Evolutionary conservation across 1,140 invertebrate genomes (phyloP).

Genomic region (Hylaeus volcanicus): DNA sequence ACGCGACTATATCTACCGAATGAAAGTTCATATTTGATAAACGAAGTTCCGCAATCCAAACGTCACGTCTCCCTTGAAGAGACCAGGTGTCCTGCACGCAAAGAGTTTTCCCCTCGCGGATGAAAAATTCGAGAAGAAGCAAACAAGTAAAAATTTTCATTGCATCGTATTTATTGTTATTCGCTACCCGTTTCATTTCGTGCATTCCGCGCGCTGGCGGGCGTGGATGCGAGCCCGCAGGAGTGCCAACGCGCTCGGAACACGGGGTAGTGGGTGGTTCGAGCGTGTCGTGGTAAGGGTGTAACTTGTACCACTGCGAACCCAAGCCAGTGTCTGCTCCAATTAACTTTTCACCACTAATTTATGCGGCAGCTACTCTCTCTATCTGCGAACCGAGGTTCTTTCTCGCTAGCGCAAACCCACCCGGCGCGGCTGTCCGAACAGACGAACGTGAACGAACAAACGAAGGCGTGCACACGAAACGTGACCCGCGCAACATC

Average conservation of each 20-base stretch:
- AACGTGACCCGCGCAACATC: conserved; percentile 19
- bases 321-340: conserved; percentile 72
- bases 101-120: no score
- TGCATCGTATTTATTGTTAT: not conserved
- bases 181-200: not conserved
- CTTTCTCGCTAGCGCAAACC: conserved; percentile 40
- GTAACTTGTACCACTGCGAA: conserved; percentile 71
- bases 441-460: conserved; percentile 14
- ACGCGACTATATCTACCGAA: no score
- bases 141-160: no score
- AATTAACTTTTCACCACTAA: conserved; percentile 77
- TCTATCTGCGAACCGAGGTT: conserved; percentile 16
- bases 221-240: not conserved
- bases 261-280: conserved; percentile 10
- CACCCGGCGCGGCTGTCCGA: not conserved
- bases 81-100: no score
- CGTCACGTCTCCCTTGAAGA: no score
- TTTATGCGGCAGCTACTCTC: conserved; percentile 67
- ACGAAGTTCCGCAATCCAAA: no score
- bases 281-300: conserved; percentile 45
- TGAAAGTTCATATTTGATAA: no score
- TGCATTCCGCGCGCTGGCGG: not conserved
- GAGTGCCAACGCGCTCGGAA: conserved; percentile 7
- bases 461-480: conserved; percentile 41
- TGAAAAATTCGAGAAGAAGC: no score